Base-by-base conservation (phyloP, 2,113 vertebrate genomes). In the Daboia siamensis region DNA sequence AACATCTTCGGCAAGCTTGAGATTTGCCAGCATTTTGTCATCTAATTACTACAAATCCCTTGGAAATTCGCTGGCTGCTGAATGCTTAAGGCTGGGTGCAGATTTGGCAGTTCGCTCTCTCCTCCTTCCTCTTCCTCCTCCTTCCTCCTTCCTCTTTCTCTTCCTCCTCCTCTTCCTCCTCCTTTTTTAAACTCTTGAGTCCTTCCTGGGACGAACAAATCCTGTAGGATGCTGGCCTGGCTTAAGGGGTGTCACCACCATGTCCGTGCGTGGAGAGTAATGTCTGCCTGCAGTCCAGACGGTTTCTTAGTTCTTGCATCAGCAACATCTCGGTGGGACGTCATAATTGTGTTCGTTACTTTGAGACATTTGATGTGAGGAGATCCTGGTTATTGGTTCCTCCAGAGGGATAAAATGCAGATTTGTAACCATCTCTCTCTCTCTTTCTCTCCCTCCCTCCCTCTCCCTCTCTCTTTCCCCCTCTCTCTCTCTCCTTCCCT, bases 31-130 rank as follows among this genome's bases (percentile, higher is more conserved):
- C 98, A 98, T 99, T 99, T 99, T 99, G 99, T 99, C 99, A 99
- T 99, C 99, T 99, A 99, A 99, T 99, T 99, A 99, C 99, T 98
- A 98, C 98, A 98, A 99, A 99, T 99, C 99, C 99, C 98, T 98
- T 98, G 98, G 98, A 98, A 98, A 98, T 98, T 99, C 98, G 98
- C 98, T 97, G 98, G 96, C 98, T 98, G 98, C 98, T 99, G 99
- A 98, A 99, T 99, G 98, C 99, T 99, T 99, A 99, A 99, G 99
- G 98, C 95, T 93, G 97, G 97, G 97, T 97, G 96, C 87, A 5
- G 86, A 97, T 98, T 96, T 98, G 97, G 95, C 97, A 97, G 97
- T 97, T 96, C 97, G 91, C 0, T 33, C 0, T 29, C 64, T 93
- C 89, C 93, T 44, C 9, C 23, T 24, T 92, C 6, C 0, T 88